Evolutionary conservation across 2,113 vertebrate species (phyloP).

Genomic region (Aplodontia rufa): DNA sequence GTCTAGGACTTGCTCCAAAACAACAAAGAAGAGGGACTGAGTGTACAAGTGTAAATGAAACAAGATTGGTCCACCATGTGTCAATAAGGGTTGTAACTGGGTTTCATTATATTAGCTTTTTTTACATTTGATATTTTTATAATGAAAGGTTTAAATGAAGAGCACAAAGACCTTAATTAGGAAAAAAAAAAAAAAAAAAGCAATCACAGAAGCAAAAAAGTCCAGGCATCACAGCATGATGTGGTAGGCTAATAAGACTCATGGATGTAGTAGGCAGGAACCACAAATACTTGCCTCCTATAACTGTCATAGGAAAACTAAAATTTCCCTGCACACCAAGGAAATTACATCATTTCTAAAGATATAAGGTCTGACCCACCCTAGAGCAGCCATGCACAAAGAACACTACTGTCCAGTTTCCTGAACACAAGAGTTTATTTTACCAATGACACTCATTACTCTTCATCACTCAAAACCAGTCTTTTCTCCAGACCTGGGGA

Average conservation of each 20-base stretch:
- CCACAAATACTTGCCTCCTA: not conserved
- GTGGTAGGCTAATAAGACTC: not conserved
- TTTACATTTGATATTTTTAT: not conserved
- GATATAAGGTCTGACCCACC: not conserved
- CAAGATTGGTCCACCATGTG: not conserved
- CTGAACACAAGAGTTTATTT: not conserved
- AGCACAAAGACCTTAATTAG: no score
- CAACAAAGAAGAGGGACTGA: not conserved
- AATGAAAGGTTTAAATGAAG: conserved; percentile 5
- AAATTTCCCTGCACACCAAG: not conserved
- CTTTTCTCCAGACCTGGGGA: not conserved
- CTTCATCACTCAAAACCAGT: not conserved
- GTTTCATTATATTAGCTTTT: not conserved
- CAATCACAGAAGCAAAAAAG: not conserved
- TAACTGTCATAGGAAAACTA: not conserved
- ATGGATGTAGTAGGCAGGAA: no score
- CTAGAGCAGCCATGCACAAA: not conserved
- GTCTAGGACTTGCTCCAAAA: not conserved
- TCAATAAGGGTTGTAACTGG: not conserved
- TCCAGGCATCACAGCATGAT: not conserved
- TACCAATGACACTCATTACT: not conserved
- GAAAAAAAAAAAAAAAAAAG: not conserved
- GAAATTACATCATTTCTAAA: not conserved
- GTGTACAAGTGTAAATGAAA: not conserved
- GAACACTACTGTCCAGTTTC: not conserved